Conservation (phyloP, 2,797 vertebrate species). For the Spheniscus humboldti region DNA sequence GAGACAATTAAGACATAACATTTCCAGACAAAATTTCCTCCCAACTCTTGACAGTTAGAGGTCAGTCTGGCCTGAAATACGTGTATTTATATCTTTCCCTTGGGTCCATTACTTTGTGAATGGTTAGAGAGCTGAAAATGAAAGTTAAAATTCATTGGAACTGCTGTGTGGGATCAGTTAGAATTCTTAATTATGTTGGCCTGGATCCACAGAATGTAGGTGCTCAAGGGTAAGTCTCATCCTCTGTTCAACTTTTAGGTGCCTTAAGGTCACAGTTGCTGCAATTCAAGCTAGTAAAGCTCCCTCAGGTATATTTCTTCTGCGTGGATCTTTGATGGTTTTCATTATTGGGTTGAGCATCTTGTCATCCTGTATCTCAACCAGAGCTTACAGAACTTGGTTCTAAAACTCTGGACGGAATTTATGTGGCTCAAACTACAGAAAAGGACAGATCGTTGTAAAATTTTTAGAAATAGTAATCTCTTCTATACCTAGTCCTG, state of each 20-base stretch:
- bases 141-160: background rate
- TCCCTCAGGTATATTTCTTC: background rate
- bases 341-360: background rate
- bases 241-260: background rate
- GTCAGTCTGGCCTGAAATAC: background rate
- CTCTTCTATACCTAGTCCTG: background rate
- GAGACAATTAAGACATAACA: background rate
- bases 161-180: background rate
- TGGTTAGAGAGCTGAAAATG: background rate
- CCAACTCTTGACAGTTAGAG: background rate
- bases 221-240: background rate
- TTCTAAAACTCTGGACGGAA: background rate
- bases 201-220: background rate
- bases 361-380: background rate
- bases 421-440: background rate
- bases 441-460: background rate
- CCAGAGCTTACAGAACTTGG: background rate
- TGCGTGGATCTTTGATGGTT: background rate
- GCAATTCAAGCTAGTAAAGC: background rate
- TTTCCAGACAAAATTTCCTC: background rate
- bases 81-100: background rate
- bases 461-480: background rate
- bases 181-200: conserved; percentile 5
- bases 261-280: background rate
- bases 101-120: background rate